phyloP scores from a whole-genome alignment of 2,113 vertebrate species.

The Prunella fulvescens region DNA sequence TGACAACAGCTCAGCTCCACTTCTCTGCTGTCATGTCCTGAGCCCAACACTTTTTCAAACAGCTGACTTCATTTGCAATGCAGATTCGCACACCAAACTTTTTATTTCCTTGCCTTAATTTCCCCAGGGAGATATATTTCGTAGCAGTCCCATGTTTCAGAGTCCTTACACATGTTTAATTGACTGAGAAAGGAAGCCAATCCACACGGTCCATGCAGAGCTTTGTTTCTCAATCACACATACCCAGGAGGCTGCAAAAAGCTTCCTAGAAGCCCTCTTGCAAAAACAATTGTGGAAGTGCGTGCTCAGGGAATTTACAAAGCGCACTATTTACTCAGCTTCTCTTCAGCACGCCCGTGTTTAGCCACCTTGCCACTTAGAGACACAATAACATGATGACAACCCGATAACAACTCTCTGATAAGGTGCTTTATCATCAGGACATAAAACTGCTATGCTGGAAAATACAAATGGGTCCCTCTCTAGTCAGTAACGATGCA shows the following conservation, averaged over 20 bases:
- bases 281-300: constrained; percentile 44
- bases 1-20: not conserved
- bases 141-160: not conserved
- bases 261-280: constrained; percentile 45
- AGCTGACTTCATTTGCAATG: not conserved
- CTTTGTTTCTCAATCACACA: not conserved
- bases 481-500: not conserved
- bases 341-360: not conserved
- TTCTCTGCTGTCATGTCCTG: not conserved
- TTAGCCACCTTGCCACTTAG: constrained; percentile 38
- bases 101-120: constrained; percentile 5
- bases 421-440: constrained; percentile 50
- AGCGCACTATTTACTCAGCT: constrained; percentile 50
- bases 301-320: constrained; percentile 45
- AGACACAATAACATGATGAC: constrained; percentile 38
- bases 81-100: not conserved
- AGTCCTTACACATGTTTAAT: not conserved
- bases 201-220: not conserved
- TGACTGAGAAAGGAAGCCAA: constrained; percentile 6
- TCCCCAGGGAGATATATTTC: not conserved
- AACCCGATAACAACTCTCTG: constrained; percentile 45
- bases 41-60: not conserved
- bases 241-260: constrained; percentile 42
- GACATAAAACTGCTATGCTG: not conserved
- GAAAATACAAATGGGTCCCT: constrained; percentile 17